Percentiles rank a stretch among this genome's conserved stretches.
Conservation (phyloP, 1,140 invertebrate species). For the Arion vulgaris region DNA sequence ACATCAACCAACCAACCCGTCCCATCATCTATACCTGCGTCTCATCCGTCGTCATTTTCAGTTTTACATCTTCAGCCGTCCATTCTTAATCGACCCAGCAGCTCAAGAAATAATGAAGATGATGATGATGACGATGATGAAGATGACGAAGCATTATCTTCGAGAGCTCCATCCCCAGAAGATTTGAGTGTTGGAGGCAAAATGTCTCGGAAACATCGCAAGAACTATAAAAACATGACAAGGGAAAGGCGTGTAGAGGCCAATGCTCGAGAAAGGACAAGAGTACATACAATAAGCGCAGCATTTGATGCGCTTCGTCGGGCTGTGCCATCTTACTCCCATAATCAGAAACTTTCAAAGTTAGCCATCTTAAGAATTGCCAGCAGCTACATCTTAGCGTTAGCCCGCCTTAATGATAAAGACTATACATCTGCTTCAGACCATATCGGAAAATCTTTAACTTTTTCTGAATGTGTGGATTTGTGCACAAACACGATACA, state of each 20-base stretch:
- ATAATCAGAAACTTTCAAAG: conserved; percentile 93
- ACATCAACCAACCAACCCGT: background rate
- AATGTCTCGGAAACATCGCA: conserved; percentile 75
- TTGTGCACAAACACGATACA: conserved; percentile 90
- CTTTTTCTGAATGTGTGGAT: conserved; percentile 85
- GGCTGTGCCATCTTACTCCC: conserved; percentile 90
- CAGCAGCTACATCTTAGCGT: conserved; percentile 84
- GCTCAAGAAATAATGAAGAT: background rate
- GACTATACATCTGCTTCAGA: conserved; percentile 46
- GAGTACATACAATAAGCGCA: conserved; percentile 95
- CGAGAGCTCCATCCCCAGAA: conserved; percentile 37
- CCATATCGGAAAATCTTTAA: conserved; percentile 70
- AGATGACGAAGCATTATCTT: conserved; percentile 13
- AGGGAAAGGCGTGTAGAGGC: conserved; percentile 91
- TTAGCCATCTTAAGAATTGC: conserved; percentile 92
- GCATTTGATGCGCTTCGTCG: conserved; percentile 90
- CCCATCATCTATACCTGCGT: background rate
- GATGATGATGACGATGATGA: too few species aligned
- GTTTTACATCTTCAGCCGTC: background rate
- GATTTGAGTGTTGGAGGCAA: conserved; percentile 43
- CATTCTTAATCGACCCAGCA: background rate
- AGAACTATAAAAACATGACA: conserved; percentile 97
- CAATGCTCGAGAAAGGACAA: conserved; percentile 90
- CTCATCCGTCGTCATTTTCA: conserved; percentile 9
- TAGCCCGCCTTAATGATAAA: conserved; percentile 80